Evolutionary conservation across 2,797 vertebrate genomes (phyloP), one percentile per base, ranked within the genome.

Genomic region (Picus viridis): DNA sequence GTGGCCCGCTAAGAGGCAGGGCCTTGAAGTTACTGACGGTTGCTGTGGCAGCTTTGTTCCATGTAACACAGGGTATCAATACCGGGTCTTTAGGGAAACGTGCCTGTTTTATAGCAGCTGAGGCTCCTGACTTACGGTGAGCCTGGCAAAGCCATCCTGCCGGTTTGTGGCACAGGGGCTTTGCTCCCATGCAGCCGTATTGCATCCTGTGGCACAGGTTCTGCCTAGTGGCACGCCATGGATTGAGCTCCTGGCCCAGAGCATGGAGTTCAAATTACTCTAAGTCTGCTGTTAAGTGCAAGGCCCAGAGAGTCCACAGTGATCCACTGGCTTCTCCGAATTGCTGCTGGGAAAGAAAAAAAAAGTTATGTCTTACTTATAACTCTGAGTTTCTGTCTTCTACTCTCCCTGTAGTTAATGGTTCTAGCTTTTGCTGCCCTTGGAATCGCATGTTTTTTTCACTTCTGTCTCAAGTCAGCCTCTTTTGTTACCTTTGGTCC

Each of bases 241-340:
- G 12, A 7, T 20, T 2, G 3, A 51, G 22, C 24, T 72, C 2
- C 1, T n/a, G 49, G 22, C 61, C 19, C 26, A 2, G 29, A 7
- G 22, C 4, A 1, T 5, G 26, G 32, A 57, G 45, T 23, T 76
- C 1, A 0, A 34, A 3, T 0, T 1, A 1, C 14, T n/a, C 2
- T 20, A 14, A 1, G 6, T 23, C 17, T 43, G 34, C n/a, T 69
- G 5, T 9, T 9, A 6, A 7, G 14, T 57, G 43, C 47, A 43
- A 59, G 47, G 16, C 27, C 10, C 10, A 2, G 70, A 39, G 10
- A 59, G 12, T 43, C 39, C 43, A 16, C 49, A 16, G 0, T 12
- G 9, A 5, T n/a, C 17, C 23, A 17, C 16, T 23, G n/a, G 26
- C 7, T 8, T 41, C 24, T 17, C 16, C 5, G 0, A 23, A 34